These are phyloP conservation scores for Catharus minimus DNA, from an alignment of 2,113 vertebrate genomes.

Conservation along the genomic window DNA sequence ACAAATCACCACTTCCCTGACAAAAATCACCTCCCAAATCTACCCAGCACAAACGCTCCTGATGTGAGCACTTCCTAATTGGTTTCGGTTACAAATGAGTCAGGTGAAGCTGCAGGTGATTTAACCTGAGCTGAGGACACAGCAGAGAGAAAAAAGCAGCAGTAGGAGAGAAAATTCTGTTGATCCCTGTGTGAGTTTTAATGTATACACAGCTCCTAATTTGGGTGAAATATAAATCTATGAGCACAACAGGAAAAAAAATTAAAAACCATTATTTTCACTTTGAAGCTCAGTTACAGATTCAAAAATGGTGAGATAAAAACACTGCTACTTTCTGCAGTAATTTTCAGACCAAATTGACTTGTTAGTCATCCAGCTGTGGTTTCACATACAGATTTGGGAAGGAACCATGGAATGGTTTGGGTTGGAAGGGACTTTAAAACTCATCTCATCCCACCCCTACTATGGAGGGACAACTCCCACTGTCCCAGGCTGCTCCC, in stretches of 20 bases:
- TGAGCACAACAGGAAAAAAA: accelerated
- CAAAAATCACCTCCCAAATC: neutral
- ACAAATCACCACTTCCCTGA: neutral
- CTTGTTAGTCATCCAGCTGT: neutral
- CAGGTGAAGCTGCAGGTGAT: neutral
- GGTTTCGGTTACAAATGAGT: neutral
- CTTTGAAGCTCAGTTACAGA: neutral
- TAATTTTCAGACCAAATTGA: neutral
- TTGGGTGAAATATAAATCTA: neutral
- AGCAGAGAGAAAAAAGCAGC: neutral
- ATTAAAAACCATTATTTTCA: neutral
- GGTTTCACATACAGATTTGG: too few relatives aligned
- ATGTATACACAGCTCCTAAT: neutral
- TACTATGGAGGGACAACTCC: neutral
- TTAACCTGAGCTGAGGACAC: neutral
- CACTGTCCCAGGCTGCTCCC: neutral
- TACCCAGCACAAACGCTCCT: neutral
- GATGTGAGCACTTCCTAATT: neutral
- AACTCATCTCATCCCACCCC: neutral
- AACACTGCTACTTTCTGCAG: neutral
- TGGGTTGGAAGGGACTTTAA: neutral
- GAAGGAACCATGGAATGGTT: neutral
- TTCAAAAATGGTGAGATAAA: neutral
- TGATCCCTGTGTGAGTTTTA: neutral
- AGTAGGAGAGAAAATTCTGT: neutral